Base-by-base conservation (phyloP, 2,113 vertebrate genomes). In the Suricata suricatta region DNA sequence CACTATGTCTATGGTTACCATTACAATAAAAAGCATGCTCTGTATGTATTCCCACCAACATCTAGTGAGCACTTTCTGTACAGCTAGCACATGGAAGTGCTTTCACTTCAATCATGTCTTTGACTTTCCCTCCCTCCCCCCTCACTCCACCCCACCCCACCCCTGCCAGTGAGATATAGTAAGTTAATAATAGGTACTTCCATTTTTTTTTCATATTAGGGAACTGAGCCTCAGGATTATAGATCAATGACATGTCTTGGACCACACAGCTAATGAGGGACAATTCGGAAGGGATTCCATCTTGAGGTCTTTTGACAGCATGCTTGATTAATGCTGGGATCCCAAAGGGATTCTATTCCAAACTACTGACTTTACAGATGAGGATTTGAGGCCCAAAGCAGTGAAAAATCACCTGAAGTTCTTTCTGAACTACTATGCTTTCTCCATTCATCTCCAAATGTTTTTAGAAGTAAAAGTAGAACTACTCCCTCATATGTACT, bases 71-170 rank as follows among this genome's bases (percentile, higher is more conserved):
- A n/a, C 12, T 38, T 86, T 27, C n/a, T 88, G 13, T 79, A 47
- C 76, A 47, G 11, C 29, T 82, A n/a, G 31, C 25, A 35, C 52
- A 15, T 76, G 41, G 2, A 23, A 10, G 35, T 50, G 11, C 10
- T 82, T 83, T 68, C 38, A 17, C 23, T 2, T 77, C 13, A 38
- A 38, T 47, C 2, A 1, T 35, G 2, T 84, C 33, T 71, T 57
- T 90, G 17, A 38, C 3, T 79, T 52, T 15, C 27, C 23, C 41
- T 38, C 41, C 13, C 21, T 10, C 7, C 10, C 0, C 2, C 21
- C 0, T 5, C 0, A 0, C 1, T 8, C 1, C 3, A 2, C 1
- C 11, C 1, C 3, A 2, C 1, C 11, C 1, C 0, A 41, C 27
- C 17, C 9, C 6, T 23, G 29, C 63, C 33, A 27, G 16, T 92